Evolutionary conservation across 37 sponge, comb jelly and placozoan species (phyloP), one percentile per base, ranked within the genome.

Genomic region (Halisarca cf. caerulea): DNA sequence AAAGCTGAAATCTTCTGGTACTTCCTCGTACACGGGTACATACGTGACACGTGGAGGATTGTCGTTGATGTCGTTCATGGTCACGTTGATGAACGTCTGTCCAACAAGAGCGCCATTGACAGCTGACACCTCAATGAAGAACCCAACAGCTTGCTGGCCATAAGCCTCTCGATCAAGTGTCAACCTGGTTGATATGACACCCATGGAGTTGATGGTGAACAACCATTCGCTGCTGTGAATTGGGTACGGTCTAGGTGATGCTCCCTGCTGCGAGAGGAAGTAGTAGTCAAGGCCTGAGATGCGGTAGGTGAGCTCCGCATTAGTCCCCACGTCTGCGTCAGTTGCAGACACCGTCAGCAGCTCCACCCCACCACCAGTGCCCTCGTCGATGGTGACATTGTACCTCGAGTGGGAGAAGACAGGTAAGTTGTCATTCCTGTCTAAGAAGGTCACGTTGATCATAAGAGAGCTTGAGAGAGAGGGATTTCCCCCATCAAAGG

Each of bases 391-490:
- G 18, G 33, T 58, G 43, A 90, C 81, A 20, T 57, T 24, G 80
- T 87, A 93, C 2, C 39, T 62, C 0, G 58, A 20, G 0, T 18
- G 44, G 0, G 34, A n/a, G 58, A 93, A 93, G 18, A 85, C 43
- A 5, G 94, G 94, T 0, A 36, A 66, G 59, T 86, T 77, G 36
- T 90, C 90, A 66, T 89, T 83, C 0, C 20, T 58, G 66, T 93
- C 78, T 32, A 55, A 8, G 25, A 88, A 35, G 1, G 17, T 43
- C 71, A 93, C 84, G 80, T 57, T 78, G 32, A 85, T 34, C 0
- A 21, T 58, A 18, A 64, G 36, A 6, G 81, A 58, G 42, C 78
- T 11, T 35, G 25, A 87, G 9, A 80, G 39, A 23, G 85, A 23
- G 3, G 88, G 87, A 24, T 20, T 15, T 1, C 93, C 93, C 0